A percentile compares a stretch with the other conserved stretches of the same genome.
phyloP scores from a whole-genome alignment of 2,113 vertebrate genomes.

The Syrmaticus mikado region DNA sequence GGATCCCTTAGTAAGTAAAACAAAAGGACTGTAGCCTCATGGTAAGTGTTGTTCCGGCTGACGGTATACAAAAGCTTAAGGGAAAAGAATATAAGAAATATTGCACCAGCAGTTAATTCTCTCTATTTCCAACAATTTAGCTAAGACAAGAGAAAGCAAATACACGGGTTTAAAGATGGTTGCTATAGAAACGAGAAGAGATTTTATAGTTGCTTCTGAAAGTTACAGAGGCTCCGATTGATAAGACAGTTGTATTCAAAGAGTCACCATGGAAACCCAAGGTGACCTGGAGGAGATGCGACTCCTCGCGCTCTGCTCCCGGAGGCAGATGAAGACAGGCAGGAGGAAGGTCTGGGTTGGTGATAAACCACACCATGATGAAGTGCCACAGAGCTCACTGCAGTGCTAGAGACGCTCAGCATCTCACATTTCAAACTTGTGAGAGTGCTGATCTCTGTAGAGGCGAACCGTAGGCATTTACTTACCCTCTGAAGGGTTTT shows the following conservation, averaged over 20 bases:
- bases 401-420: not conserved
- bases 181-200: conserved; percentile 74
- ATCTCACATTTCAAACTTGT: not conserved
- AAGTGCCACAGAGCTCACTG: accelerated
- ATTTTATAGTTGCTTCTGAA: conserved; percentile 42
- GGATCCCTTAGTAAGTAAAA: not conserved
- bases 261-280: conserved; percentile 79
- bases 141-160: conserved; percentile 64
- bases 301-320: not conserved
- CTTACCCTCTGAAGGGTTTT: not conserved
- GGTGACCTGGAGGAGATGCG: conserved; percentile 26
- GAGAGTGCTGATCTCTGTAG: not conserved
- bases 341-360: conserved; percentile 1
- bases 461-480: not conserved
- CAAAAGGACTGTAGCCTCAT: not conserved
- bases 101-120: conserved; percentile 51
- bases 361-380: not conserved
- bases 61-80: not conserved
- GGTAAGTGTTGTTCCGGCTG: not conserved
- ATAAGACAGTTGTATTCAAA: conserved; percentile 75
- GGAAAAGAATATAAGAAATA: conserved; percentile 5
- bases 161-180: conserved; percentile 65
- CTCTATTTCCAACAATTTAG: conserved; percentile 33
- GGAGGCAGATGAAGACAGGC: conserved; percentile 4
- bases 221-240: conserved; percentile 70